Conservation (phyloP, 1,140 invertebrate species). For the Caerostris extrusa region DNA sequence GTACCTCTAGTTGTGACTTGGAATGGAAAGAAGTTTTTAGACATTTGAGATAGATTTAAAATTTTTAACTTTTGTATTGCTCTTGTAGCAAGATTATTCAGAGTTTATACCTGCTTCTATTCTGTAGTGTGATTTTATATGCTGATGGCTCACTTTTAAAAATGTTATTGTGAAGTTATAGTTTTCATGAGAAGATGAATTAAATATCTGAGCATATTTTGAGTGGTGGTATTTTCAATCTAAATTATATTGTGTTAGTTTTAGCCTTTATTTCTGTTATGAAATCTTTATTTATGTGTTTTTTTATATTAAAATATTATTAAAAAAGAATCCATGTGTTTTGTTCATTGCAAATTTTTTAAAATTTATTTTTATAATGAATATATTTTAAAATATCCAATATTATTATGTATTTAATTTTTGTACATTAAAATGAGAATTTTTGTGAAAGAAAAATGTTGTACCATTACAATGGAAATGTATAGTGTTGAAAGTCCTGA, state of each 20-base stretch:
- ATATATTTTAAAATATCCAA: neutral
- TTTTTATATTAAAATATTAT: neutral
- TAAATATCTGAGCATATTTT: neutral
- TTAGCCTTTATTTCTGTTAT: neutral
- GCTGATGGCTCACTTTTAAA: conserved; percentile 41
- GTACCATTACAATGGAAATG: neutral
- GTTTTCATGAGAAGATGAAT: too few species aligned
- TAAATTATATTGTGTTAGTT: neutral
- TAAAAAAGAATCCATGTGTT: neutral
- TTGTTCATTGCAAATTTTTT: neutral
- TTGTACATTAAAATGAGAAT: neutral
- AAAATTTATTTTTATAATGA: neutral
- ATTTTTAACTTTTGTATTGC: conserved; percentile 68
- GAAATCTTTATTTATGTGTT: neutral
- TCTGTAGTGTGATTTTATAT: conserved; percentile 54
- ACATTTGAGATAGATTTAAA: conserved; percentile 55
- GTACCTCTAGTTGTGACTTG: conserved; percentile 62
- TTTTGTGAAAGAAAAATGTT: neutral
- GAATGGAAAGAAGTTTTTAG: conserved; percentile 59
- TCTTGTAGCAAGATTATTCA: conserved; percentile 29
- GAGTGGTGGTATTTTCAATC: neutral
- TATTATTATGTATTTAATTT: neutral
- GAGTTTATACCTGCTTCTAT: conserved; percentile 66
- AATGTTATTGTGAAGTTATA: neutral
- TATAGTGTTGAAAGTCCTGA: neutral